Evolutionary conservation across 2,113 vertebrate genomes (phyloP).

Genomic region (Corydoras sp.): DNA sequence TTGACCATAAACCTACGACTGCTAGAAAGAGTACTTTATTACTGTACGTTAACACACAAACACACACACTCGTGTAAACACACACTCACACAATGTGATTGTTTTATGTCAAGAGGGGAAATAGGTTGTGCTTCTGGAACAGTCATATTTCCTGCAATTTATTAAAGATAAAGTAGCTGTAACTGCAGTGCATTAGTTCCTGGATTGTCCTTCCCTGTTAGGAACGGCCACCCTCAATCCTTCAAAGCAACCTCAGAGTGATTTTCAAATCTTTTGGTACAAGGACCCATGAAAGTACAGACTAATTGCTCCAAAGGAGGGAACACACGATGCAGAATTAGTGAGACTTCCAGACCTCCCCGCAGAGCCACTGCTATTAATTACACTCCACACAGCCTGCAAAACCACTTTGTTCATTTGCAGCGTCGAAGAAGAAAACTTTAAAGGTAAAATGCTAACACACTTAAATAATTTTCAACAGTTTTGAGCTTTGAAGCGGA

Average conservation of each 20-base stretch:
- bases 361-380: conserved; percentile 27
- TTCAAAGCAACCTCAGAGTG: conserved; percentile 37
- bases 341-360: conserved; percentile 9
- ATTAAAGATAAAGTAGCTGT: too few relatives aligned
- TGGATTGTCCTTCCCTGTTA: conserved; percentile 18
- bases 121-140: too few relatives aligned
- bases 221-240: conserved; percentile 36
- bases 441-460: background rate
- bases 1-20: too few relatives aligned
- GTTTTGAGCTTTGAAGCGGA: background rate
- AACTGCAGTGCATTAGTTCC: conserved; percentile 17
- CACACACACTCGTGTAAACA: too few relatives aligned
- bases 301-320: conserved; percentile 38
- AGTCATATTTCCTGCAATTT: too few relatives aligned
- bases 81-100: too few relatives aligned
- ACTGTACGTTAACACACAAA: too few relatives aligned
- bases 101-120: too few relatives aligned
- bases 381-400: conserved; percentile 17
- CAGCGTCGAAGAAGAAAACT: conserved; percentile 1
- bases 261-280: conserved; percentile 14
- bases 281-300: conserved; percentile 23
- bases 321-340: background rate
- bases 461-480: conserved; percentile 3
- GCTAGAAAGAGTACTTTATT: too few relatives aligned
- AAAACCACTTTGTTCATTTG: background rate